These are phyloP conservation scores for Fissipunctia ypsillon DNA, from an alignment of 2,888 invertebrate genomes.

Conservation along the genomic window DNA sequence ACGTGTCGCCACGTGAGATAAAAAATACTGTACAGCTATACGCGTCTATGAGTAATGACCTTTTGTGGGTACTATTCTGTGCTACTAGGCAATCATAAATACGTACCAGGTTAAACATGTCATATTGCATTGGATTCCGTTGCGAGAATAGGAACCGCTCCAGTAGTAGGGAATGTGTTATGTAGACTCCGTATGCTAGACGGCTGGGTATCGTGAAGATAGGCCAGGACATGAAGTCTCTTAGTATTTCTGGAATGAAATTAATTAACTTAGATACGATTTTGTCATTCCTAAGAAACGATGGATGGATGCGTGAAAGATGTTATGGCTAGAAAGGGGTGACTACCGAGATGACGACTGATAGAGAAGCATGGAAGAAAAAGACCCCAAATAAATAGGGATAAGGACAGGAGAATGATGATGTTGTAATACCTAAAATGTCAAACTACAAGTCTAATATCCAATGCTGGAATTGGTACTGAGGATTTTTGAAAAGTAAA, in stretches of 20 bases:
- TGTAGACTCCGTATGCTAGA: slow-evolving; percentile 56
- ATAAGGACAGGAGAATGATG: too few species aligned
- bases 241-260: slow-evolving; percentile 38
- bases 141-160: slow-evolving; percentile 44
- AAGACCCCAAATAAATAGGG: too few species aligned
- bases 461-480: background rate
- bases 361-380: too few species aligned
- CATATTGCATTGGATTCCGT: slow-evolving; percentile 52
- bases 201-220: slow-evolving; percentile 45
- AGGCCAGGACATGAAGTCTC: slow-evolving; percentile 53
- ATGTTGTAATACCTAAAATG: too few species aligned
- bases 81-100: slow-evolving; percentile 10
- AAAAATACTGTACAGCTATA: too few species aligned
- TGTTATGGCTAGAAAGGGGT: too few species aligned
- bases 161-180: slow-evolving; percentile 50
- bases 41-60: background rate
- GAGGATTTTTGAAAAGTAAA: background rate
- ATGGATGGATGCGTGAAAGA: too few species aligned
- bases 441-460: too few species aligned
- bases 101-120: slow-evolving; percentile 53
- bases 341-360: too few species aligned
- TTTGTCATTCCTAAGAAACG: too few species aligned
- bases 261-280: background rate
- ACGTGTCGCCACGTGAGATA: too few species aligned
- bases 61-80: too few species aligned